Evolutionary conservation across 2,113 vertebrate species (phyloP).

Genomic region (Pardalotus punctatus): DNA sequence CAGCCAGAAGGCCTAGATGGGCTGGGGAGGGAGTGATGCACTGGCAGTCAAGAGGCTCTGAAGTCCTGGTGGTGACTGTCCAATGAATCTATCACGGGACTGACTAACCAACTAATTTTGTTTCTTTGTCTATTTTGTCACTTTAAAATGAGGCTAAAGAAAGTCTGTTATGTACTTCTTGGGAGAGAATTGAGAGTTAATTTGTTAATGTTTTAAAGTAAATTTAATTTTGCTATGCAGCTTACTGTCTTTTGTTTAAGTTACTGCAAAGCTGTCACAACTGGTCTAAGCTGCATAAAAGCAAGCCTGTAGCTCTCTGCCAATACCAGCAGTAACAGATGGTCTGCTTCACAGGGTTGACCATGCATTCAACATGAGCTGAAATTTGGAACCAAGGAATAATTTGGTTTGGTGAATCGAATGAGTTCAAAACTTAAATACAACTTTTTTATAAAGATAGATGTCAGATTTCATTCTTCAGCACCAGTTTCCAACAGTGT

Average conservation of each 20-base stretch:
- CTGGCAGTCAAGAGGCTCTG: neutral
- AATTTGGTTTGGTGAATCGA: neutral
- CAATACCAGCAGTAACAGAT: neutral
- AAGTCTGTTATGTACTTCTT: neutral
- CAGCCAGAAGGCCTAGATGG: neutral
- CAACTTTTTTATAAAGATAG: neutral
- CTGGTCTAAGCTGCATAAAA: neutral
- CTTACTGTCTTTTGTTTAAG: neutral
- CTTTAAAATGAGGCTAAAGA: neutral
- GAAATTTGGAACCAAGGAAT: neutral
- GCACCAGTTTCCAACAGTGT: neutral
- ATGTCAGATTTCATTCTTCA: neutral
- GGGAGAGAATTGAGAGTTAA: neutral
- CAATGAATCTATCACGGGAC: neutral
- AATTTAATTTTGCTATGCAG: neutral
- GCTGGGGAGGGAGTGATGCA: neutral
- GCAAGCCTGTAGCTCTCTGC: neutral
- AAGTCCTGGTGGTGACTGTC: neutral
- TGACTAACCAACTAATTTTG: neutral
- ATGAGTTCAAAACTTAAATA: neutral
- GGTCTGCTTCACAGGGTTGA: neutral
- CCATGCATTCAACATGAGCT: neutral
- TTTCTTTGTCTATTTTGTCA: neutral
- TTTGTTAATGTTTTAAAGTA: neutral
- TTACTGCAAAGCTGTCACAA: neutral